These are phyloP conservation scores for Myioborus melanocephalus DNA, from an alignment of 2,797 vertebrate species.

Conservation along the genomic window DNA sequence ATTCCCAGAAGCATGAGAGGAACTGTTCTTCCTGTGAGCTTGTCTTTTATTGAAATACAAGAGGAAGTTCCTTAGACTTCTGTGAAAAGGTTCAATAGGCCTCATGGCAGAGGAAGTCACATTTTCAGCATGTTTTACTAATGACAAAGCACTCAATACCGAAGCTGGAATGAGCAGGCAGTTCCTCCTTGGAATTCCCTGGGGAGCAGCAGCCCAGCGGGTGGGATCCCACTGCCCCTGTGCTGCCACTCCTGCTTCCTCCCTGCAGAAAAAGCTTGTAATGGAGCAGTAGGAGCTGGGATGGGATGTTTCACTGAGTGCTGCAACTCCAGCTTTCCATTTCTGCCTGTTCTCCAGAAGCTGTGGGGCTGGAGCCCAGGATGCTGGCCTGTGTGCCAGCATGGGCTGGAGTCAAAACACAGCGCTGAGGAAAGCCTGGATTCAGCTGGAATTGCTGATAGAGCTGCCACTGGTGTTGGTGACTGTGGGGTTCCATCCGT, in stretches of 20 bases:
- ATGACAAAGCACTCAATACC: background rate
- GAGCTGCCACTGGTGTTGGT: background rate
- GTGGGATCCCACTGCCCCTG: background rate
- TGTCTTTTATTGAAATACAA: background rate
- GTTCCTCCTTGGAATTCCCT: background rate
- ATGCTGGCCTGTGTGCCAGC: background rate
- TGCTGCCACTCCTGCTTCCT: background rate
- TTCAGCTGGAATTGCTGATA: background rate
- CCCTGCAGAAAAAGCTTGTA: background rate
- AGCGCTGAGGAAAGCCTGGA: background rate
- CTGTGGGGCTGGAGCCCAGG: background rate
- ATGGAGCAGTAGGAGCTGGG: fast-evolving
- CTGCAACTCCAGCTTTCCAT: background rate
- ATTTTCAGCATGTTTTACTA: background rate
- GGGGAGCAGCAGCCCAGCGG: background rate
- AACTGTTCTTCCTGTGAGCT: background rate
- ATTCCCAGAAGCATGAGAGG: background rate
- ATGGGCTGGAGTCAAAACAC: background rate
- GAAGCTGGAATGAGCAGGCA: fast-evolving
- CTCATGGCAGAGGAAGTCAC: background rate
- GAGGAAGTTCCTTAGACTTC: constrained; percentile 17
- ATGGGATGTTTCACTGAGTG: fast-evolving
- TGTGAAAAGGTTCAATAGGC: background rate
- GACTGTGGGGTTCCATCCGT: fast-evolving
- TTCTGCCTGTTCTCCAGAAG: background rate